These are phyloP conservation scores for Tringa solitaria DNA, from an alignment of 2,113 vertebrate species.

Conservation along the genomic window DNA sequence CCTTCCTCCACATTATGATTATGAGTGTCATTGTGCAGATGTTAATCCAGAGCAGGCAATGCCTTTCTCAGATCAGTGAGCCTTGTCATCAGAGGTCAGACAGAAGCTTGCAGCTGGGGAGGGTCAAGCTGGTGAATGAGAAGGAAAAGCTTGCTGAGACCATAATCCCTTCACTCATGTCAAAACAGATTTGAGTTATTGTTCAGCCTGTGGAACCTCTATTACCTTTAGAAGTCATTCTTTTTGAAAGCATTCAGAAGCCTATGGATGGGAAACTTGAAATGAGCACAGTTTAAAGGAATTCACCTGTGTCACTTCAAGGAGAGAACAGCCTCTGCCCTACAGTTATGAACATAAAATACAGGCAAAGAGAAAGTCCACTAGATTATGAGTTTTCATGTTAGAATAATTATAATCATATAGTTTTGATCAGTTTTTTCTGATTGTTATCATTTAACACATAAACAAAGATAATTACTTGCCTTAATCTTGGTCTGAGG, in stretches of 20 bases:
- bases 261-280: slow-evolving; percentile 16
- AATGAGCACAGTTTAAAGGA: slow-evolving; percentile 43
- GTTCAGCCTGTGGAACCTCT: slow-evolving; percentile 50
- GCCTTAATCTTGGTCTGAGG: neutral
- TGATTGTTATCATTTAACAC: neutral
- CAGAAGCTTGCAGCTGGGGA: neutral
- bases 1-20: neutral
- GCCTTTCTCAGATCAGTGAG: neutral
- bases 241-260: slow-evolving; percentile 24
- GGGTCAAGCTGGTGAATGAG: slow-evolving; percentile 19
- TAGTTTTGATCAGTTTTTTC: neutral
- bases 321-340: slow-evolving; percentile 21
- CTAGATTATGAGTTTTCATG: neutral
- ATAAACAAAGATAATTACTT: neutral
- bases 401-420: neutral
- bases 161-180: slow-evolving; percentile 48
- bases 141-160: slow-evolving; percentile 32
- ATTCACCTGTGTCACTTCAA: slow-evolving; percentile 55
- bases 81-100: neutral
- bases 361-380: neutral
- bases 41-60: neutral
- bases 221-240: slow-evolving; percentile 52
- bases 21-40: neutral
- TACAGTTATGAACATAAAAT: neutral
- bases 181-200: slow-evolving; percentile 61